Evolutionary conservation across 2,113 vertebrate genomes (phyloP), one percentile per base, ranked within the genome.

Genomic region (Callipepla squamata): DNA sequence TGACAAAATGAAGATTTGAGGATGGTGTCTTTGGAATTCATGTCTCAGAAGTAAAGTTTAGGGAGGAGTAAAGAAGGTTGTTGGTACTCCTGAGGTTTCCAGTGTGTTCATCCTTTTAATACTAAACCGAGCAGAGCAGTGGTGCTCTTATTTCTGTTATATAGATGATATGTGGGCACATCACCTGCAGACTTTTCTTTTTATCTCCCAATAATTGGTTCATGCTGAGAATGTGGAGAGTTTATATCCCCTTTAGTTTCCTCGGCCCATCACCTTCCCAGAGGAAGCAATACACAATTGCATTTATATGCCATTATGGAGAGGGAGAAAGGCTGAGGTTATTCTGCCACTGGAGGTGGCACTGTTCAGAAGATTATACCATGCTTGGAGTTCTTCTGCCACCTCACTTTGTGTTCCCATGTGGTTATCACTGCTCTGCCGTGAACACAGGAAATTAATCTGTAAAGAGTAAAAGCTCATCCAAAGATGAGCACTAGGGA

Each of bases 161-260:
- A 44, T 0, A 1, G 25, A 30, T 34, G 70, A 80, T 48, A 53
- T 38, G 38, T 22, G 47, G 83, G 65, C 0, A 4, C 67, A 58
- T 80, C 58, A 87, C 69, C 47, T 47, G 69, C 48, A 80, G 74
- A 53, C 63, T 89, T 68, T 72, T 45, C 62, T 66, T 78, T 76
- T 90, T 80, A 80, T 73, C 79, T 87, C 53, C 68, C 65, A 58
- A 38, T 87, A 85, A 77, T 77, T 63, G 75, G 21, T 57, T 90
- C 63, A 14, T 0, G 2, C 63, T 80, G 69, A n/a, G 79, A 63
- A 85, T 53, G 42, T 20, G 75, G 53, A 23, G 57, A 73, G 47
- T 68, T 73, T 85, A 67, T 51, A 72, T 77, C 53, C 87, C 42
- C 51, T 70, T 87, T 58, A 77, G 74, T 84, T 45, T 84, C 58